phyloP scores from a whole-genome alignment of 2,888 invertebrate species.

The Dastarcus helophoroides region DNA sequence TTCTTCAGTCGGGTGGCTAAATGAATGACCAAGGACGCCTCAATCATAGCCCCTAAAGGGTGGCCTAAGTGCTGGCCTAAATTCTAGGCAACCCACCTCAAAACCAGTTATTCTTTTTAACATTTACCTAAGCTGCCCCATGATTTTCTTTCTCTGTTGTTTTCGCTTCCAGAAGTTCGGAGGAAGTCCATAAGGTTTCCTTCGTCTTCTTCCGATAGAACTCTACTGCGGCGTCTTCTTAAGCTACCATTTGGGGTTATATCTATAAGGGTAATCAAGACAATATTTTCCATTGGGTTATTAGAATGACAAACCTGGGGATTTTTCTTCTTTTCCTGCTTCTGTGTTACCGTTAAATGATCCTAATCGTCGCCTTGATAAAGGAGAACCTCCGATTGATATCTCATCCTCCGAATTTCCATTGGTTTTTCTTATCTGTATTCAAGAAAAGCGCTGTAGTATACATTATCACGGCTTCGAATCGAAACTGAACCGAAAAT shows the following conservation, averaged over 20 bases:
- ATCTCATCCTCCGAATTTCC: conserved; percentile 51
- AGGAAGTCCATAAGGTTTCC: conserved; percentile 78
- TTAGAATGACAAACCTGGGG: conserved; percentile 38
- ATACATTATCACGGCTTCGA: no score
- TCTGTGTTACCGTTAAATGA: conserved; percentile 45
- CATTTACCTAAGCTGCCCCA: conserved; percentile 70
- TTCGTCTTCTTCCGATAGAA: conserved; percentile 74
- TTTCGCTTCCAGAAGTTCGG: conserved; percentile 64
- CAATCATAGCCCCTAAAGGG: no score
- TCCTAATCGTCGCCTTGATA: conserved; percentile 53
- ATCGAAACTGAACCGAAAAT: no score
- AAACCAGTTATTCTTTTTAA: no score
- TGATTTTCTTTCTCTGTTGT: conserved; percentile 62
- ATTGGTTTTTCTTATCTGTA: conserved; percentile 28
- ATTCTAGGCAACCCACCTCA: no score
- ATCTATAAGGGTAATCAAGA: conserved; percentile 40
- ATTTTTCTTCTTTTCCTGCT: conserved; percentile 40
- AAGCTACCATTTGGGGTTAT: conserved; percentile 84
- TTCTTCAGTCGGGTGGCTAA: no score
- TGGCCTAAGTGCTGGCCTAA: no score
- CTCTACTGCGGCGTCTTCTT: conserved; percentile 66
- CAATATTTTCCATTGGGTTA: conserved; percentile 2
- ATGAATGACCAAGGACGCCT: no score
- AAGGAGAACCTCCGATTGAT: conserved; percentile 53
- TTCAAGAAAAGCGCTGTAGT: no score